phyloP scores from a whole-genome alignment of 2,888 invertebrate species.

The Crioceris asparagi region DNA sequence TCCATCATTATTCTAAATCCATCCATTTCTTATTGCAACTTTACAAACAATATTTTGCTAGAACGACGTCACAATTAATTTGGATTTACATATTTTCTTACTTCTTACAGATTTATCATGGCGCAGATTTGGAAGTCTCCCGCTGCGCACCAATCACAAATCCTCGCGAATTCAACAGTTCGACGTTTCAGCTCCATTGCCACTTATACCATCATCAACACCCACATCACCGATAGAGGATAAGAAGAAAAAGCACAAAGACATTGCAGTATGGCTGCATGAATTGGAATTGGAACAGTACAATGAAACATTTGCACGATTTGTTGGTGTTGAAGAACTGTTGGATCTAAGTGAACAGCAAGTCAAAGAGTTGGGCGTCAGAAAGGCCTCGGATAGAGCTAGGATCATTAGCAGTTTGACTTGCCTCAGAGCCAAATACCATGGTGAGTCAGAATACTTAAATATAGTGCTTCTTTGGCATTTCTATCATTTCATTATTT shows the following conservation, averaged over 20 bases:
- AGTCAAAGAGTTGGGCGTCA: conserved; percentile 49
- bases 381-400: conserved; percentile 51
- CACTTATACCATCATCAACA: neutral
- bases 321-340: conserved; percentile 48
- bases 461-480: no score
- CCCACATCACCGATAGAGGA: no score
- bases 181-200: no score
- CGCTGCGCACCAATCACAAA: conserved; percentile 29
- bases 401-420: conserved; percentile 53
- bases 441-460: conserved; percentile 34
- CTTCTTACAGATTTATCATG: conserved; percentile 31
- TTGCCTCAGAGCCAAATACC: conserved; percentile 50
- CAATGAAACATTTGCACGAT: conserved; percentile 39
- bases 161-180: conserved; percentile 21
- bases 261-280: conserved; percentile 48
- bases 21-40: no score
- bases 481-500: no score
- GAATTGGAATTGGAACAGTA: conserved; percentile 50
- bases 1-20: no score
- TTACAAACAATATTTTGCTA: no score
- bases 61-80: no score
- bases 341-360: conserved; percentile 46
- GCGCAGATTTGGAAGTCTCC: conserved; percentile 32
- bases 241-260: conserved; percentile 47
- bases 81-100: neutral